phyloP scores from a whole-genome alignment of 2,888 invertebrate species.

The Cryptocheilus praepositus region DNA sequence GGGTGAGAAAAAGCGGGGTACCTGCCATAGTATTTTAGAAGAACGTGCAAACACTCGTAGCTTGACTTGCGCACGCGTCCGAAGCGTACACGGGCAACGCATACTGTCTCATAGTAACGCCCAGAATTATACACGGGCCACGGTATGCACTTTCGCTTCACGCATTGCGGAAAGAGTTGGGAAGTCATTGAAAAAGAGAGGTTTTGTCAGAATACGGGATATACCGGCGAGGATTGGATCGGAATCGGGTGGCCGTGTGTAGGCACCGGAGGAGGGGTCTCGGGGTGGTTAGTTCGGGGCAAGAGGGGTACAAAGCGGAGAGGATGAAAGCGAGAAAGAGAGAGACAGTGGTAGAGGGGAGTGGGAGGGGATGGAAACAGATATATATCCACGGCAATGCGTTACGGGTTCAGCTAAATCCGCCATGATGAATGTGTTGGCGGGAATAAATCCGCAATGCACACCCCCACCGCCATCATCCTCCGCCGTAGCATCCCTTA shows the following conservation, averaged over 20 bases:
- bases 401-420: slow-evolving; percentile 76
- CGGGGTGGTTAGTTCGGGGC: not conserved
- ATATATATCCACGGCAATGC: slow-evolving; percentile 74
- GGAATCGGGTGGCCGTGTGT: slow-evolving; percentile 48
- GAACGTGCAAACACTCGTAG: slow-evolving; percentile 13
- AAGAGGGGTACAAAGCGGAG: slow-evolving; percentile 16
- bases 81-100: not conserved
- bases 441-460: slow-evolving; percentile 75
- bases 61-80: not conserved
- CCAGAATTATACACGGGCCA: no score
- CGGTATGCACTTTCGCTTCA: slow-evolving; percentile 37
- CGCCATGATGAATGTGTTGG: slow-evolving; percentile 75
- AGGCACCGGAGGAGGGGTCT: slow-evolving; percentile 12
- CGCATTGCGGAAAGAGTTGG: slow-evolving; percentile 53
- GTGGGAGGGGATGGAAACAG: slow-evolving; percentile 66
- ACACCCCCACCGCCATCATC: slow-evolving; percentile 70
- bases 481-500: slow-evolving; percentile 49
- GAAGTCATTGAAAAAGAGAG: slow-evolving; percentile 69
- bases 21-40: slow-evolving; percentile 30
- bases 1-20: no score
- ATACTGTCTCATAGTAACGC: no score
- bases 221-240: slow-evolving; percentile 54
- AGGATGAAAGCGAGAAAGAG: slow-evolving; percentile 35
- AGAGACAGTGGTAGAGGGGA: slow-evolving; percentile 33
- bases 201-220: slow-evolving; percentile 61